Conservation (phyloP, 2,888 invertebrate genomes). For the Erynnis tages region DNA sequence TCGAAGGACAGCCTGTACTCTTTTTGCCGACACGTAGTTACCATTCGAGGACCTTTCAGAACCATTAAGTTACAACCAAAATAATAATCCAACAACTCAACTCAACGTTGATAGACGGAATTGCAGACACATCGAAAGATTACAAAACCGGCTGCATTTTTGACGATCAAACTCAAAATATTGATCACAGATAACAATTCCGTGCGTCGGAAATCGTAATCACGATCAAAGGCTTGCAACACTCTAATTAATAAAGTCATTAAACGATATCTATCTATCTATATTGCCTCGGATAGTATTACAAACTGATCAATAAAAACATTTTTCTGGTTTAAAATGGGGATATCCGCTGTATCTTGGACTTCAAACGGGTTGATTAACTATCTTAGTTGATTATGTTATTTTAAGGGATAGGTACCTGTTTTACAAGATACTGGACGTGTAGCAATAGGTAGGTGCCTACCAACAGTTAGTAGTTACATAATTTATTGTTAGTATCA, state of each 20-base stretch:
- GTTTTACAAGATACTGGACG: too few species aligned
- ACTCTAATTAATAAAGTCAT: constrained; percentile 15
- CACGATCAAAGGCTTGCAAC: neutral
- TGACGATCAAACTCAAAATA: neutral
- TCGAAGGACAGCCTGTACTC: too few species aligned
- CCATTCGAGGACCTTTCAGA: too few species aligned
- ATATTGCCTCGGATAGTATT: constrained; percentile 1
- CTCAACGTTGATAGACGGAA: too few species aligned
- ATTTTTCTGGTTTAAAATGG: constrained; percentile 3
- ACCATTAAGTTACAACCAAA: too few species aligned
- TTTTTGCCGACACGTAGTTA: too few species aligned
- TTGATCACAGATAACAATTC: neutral
- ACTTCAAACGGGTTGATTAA: neutral
- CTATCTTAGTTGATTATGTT: neutral
- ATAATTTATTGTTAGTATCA: too few species aligned
- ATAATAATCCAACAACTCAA: neutral
- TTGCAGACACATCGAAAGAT: neutral
- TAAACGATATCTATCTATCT: constrained; percentile 8
- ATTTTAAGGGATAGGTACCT: too few species aligned
- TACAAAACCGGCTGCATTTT: too few species aligned
- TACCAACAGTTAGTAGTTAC: too few species aligned
- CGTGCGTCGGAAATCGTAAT: neutral
- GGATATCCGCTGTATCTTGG: constrained; percentile 1
- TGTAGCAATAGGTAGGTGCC: neutral
- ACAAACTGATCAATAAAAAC: constrained; percentile 2